phyloP scores from a whole-genome alignment of 2,797 vertebrate species.

The Sebastes ruberrimus region DNA sequence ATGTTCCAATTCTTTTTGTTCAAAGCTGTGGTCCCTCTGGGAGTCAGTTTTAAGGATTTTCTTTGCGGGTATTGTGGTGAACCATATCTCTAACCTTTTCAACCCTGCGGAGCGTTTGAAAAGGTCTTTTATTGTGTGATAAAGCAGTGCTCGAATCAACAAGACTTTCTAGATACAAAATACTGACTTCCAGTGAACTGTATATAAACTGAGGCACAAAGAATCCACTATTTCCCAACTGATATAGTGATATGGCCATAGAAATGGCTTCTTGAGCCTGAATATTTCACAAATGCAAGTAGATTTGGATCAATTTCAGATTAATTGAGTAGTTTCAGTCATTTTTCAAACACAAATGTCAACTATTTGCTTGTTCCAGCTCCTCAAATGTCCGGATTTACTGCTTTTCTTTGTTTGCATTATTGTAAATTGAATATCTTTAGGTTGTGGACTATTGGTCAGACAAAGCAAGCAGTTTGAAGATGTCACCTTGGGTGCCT shows the following conservation, averaged over 20 bases:
- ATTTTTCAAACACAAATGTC: not conserved
- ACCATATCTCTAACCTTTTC: not conserved
- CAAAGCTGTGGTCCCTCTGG: not conserved
- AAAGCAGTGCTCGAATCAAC: not conserved
- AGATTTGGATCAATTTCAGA: not conserved
- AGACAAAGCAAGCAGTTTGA: too few relatives aligned
- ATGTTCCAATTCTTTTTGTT: not conserved
- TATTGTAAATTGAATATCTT: not conserved
- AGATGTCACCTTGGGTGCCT: too few relatives aligned
- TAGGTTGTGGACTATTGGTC: not conserved
- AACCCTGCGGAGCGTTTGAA: not conserved
- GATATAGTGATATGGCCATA: not conserved
- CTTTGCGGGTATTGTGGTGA: not conserved
- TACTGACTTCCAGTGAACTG: not conserved
- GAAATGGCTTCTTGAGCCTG: not conserved
- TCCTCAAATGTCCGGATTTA: not conserved
- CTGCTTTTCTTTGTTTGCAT: not conserved
- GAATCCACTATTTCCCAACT: accelerated
- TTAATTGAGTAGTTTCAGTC: too few relatives aligned
- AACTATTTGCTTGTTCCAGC: not conserved
- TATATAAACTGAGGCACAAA: not conserved
- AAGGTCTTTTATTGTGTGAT: not conserved
- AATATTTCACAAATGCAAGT: not conserved
- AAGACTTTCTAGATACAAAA: not conserved
- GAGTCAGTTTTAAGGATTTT: not conserved